phyloP scores from a whole-genome alignment of 2,797 vertebrate species.

The Notolepis coatsorum region DNA sequence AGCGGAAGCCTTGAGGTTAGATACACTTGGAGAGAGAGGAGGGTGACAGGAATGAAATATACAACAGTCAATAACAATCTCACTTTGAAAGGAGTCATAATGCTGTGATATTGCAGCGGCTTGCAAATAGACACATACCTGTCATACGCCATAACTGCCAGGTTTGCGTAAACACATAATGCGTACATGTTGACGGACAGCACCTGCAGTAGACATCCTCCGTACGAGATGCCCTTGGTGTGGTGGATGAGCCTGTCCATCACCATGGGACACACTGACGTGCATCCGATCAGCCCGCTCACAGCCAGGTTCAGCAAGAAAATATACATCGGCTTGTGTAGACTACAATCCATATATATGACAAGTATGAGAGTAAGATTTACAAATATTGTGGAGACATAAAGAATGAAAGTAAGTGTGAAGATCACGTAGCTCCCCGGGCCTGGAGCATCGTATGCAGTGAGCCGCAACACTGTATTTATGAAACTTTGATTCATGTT shows the following conservation, averaged over 20 bases:
- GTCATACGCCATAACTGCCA: slow-evolving; percentile 73
- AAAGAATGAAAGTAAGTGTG: slow-evolving; percentile 41
- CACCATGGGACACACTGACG: slow-evolving; percentile 55
- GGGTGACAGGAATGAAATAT: slow-evolving; percentile 37
- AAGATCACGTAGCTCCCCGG: slow-evolving; percentile 44
- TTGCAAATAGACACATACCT: slow-evolving; percentile 70
- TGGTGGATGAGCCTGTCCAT: slow-evolving; percentile 53
- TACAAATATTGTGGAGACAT: slow-evolving; percentile 43
- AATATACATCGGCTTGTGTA: slow-evolving; percentile 68
- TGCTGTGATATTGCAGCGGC: slow-evolving; percentile 67
- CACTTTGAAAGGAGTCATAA: slow-evolving; percentile 60
- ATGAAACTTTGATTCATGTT: slow-evolving; percentile 34
- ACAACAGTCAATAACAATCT: slow-evolving; percentile 40
- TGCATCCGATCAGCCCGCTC: slow-evolving; percentile 58
- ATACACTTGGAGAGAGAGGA: slow-evolving; percentile 42
- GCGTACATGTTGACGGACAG: slow-evolving; percentile 60
- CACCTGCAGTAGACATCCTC: slow-evolving; percentile 60
- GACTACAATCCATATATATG: slow-evolving; percentile 53
- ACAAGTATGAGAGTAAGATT: slow-evolving; percentile 54
- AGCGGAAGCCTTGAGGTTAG: slow-evolving; percentile 53
- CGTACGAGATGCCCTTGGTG: slow-evolving; percentile 30
- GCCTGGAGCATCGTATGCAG: slow-evolving; percentile 50
- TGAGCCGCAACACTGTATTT: slow-evolving; percentile 47
- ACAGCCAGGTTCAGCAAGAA: slow-evolving; percentile 63
- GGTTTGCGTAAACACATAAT: slow-evolving; percentile 50